These are phyloP conservation scores for Kryptolebias ocellatus DNA, from an alignment of 2,797 vertebrate species.

Conservation along the genomic window DNA sequence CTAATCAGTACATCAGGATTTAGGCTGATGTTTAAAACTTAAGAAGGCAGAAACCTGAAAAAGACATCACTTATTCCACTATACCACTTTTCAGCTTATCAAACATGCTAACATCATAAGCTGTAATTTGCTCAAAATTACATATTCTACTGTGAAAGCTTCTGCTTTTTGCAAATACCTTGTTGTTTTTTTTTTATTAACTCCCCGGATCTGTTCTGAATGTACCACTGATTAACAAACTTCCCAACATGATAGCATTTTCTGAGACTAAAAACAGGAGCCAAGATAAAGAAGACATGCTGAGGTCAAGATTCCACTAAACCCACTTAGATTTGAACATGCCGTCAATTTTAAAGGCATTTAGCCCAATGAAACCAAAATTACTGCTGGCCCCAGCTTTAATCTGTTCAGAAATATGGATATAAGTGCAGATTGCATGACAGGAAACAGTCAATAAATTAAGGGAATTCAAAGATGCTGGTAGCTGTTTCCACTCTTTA, in stretches of 20 bases:
- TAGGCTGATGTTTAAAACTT: too few relatives aligned
- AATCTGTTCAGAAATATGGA: background rate
- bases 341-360: background rate
- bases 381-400: background rate
- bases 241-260: background rate
- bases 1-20: too few relatives aligned
- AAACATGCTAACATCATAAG: too few relatives aligned
- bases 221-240: background rate
- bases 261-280: background rate
- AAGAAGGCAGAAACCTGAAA: too few relatives aligned
- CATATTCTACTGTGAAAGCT: background rate
- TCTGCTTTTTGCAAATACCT: background rate
- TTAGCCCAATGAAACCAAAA: background rate
- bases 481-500: background rate
- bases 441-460: background rate
- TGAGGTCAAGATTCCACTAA: background rate
- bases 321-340: background rate
- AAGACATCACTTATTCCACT: too few relatives aligned
- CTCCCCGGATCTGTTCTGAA: background rate
- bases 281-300: background rate
- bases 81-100: too few relatives aligned
- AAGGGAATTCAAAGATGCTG: background rate
- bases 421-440: background rate
- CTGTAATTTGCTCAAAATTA: background rate
- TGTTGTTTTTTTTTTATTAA: background rate